Evolutionary conservation across 2,797 vertebrate species (phyloP).

Genomic region (Pipistrellus nathusii): DNA sequence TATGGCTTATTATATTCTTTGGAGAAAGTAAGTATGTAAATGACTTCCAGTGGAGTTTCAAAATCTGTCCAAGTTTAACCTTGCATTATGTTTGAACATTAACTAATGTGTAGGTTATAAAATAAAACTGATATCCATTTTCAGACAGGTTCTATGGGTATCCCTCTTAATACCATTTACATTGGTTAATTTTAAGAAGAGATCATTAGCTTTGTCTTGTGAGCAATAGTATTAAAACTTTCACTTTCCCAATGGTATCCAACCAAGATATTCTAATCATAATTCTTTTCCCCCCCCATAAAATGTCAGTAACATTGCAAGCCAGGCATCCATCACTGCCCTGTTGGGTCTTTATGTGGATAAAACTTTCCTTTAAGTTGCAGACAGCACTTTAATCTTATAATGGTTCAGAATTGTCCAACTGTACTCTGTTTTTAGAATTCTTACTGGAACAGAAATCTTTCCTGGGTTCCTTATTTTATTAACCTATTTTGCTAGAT

Average conservation of each 20-base stretch:
- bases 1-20: background rate
- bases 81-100: background rate
- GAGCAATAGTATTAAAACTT: background rate
- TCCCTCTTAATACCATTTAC: background rate
- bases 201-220: slow-evolving; percentile 41
- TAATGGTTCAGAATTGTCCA: slow-evolving; percentile 64
- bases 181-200: background rate
- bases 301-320: slow-evolving; percentile 11
- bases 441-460: slow-evolving; percentile 58
- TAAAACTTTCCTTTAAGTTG: slow-evolving; percentile 58
- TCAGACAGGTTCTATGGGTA: background rate
- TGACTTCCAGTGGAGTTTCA: background rate
- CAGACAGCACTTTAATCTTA: slow-evolving; percentile 70
- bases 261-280: slow-evolving; percentile 56
- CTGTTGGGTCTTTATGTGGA: slow-evolving; percentile 43
- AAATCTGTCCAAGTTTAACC: background rate
- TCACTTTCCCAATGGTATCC: slow-evolving; percentile 11
- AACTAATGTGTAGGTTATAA: background rate
- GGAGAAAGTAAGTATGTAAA: background rate
- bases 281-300: slow-evolving; percentile 37
- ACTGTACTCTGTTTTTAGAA: slow-evolving; percentile 56
- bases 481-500: slow-evolving; percentile 74
- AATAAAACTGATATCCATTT: background rate
- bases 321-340: background rate
- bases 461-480: slow-evolving; percentile 60